phyloP scores from a whole-genome alignment of 2,888 invertebrate species.

The Ellobium chinense region DNA sequence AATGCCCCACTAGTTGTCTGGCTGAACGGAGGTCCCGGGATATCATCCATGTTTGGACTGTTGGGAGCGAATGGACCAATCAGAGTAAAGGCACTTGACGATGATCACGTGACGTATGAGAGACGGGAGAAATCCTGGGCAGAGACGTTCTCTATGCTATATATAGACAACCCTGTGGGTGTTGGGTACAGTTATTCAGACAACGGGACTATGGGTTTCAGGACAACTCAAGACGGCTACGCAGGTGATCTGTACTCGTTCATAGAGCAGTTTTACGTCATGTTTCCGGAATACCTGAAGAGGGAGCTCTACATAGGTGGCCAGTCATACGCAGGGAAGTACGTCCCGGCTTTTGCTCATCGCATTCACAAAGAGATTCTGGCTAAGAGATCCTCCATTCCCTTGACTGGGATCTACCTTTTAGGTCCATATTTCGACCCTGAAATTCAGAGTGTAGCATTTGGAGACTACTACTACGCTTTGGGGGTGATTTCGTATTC shows the following conservation, averaged over 20 bases:
- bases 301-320: slow-evolving; percentile 93
- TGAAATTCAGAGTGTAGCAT: slow-evolving; percentile 50
- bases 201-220: slow-evolving; percentile 62
- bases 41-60: slow-evolving; percentile 76
- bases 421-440: slow-evolving; percentile 77
- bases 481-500: background rate
- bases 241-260: slow-evolving; percentile 83
- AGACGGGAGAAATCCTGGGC: slow-evolving; percentile 22
- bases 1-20: slow-evolving; percentile 78
- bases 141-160: slow-evolving; percentile 40
- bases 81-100: background rate
- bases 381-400: slow-evolving; percentile 57
- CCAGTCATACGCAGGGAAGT: slow-evolving; percentile 84
- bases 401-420: slow-evolving; percentile 73
- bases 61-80: slow-evolving; percentile 33
- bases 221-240: slow-evolving; percentile 84
- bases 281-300: slow-evolving; percentile 87
- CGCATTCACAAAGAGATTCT: slow-evolving; percentile 67
- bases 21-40: slow-evolving; percentile 80
- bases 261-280: slow-evolving; percentile 86
- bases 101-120: background rate
- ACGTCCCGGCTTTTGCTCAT: slow-evolving; percentile 85
- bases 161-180: slow-evolving; percentile 89
- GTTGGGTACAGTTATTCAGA: slow-evolving; percentile 92
- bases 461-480: background rate